phyloP scores from a whole-genome alignment of 2,797 vertebrate genomes.

The Erpetoichthys calabaricus region DNA sequence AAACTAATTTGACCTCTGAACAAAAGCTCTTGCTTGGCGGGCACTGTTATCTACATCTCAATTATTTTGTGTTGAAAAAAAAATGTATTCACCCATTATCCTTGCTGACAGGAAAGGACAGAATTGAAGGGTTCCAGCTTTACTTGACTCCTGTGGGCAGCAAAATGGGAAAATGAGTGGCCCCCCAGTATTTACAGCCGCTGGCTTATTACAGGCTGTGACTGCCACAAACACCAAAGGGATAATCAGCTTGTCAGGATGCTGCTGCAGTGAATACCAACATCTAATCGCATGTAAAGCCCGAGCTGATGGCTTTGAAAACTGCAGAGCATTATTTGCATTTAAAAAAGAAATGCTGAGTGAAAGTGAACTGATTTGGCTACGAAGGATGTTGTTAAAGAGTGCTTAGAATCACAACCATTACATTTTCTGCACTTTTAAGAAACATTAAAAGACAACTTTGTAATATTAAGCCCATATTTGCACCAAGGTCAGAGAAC shows the following conservation, averaged over 20 bases:
- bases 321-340: conserved; percentile 26
- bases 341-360: conserved; percentile 30
- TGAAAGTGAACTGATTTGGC: conserved; percentile 22
- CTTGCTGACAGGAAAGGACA: conserved; percentile 34
- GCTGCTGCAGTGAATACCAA: conserved; percentile 29
- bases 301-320: conserved; percentile 27
- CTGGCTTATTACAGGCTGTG: conserved; percentile 34
- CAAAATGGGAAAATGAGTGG: conserved; percentile 39
- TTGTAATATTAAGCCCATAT: conserved; percentile 11
- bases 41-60: conserved; percentile 28
- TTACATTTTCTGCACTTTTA: conserved; percentile 21
- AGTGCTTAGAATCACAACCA: conserved; percentile 22
- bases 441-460: conserved; percentile 19
- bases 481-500: conserved; percentile 11
- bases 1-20: conserved; percentile 33
- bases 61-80: conserved; percentile 25
- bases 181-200: conserved; percentile 30
- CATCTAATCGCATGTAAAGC: conserved; percentile 29
- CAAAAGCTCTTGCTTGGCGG: conserved; percentile 27
- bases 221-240: conserved; percentile 30
- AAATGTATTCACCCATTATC: conserved; percentile 34
- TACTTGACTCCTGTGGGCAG: conserved; percentile 27
- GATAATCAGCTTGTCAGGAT: conserved; percentile 46
- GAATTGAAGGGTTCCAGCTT: conserved; percentile 30
- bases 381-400: conserved; percentile 18